Percentiles rank a stretch among this genome's conserved stretches.
phyloP scores from a whole-genome alignment of 2,888 invertebrate species.

The Phragmatobia fuliginosa region DNA sequence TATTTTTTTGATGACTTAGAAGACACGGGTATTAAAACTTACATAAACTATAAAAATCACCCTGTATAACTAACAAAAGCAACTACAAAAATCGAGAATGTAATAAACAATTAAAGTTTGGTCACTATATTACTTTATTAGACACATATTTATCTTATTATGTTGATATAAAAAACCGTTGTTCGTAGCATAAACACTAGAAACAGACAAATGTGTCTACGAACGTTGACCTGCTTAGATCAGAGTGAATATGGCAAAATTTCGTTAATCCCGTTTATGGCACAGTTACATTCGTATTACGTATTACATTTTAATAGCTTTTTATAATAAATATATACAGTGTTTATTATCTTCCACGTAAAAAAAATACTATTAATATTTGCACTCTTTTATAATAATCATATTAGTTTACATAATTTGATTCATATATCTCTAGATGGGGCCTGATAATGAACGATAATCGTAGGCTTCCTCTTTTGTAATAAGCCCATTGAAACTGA shows the following conservation, averaged over 20 bases:
- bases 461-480: not conserved
- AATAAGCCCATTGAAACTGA: not conserved
- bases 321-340: not conserved
- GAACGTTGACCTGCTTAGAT: not conserved
- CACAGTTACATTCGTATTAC: not conserved
- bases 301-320: not conserved
- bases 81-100: not conserved
- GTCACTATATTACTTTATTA: not conserved
- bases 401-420: not conserved
- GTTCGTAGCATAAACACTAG: not conserved
- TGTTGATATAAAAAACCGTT: not conserved
- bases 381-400: not conserved
- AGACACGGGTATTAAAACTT: not conserved
- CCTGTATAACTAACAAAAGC: not conserved
- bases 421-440: not conserved
- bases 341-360: not conserved
- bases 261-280: not conserved
- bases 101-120: not conserved
- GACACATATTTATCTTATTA: not conserved
- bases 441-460: not conserved
- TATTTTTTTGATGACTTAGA: not conserved
- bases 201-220: not conserved
- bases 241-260: not conserved
- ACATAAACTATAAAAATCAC: not conserved
- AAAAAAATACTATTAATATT: not conserved